Evolutionary conservation across 2,113 vertebrate species (phyloP), one percentile per base, ranked within the genome.

Genomic region (Chionomys nivalis): DNA sequence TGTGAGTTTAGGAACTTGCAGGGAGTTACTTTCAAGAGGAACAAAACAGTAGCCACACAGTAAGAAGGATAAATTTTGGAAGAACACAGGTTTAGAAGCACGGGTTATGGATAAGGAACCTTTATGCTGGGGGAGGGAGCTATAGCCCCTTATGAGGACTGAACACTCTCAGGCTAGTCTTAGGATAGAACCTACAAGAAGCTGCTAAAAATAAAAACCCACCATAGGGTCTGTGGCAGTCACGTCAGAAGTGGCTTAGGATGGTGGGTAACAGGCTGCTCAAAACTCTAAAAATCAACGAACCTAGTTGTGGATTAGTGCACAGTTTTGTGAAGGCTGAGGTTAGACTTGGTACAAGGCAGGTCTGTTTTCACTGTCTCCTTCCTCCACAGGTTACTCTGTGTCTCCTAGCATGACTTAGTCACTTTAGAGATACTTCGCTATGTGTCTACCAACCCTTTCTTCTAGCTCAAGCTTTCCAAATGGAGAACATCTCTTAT

Each of bases 101-200:
- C 2, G 33, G 88, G 14, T 17, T 68, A 39, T 31, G 21, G 28
- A 75, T 14, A 31, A 8, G 33, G 33, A 72, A 72, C 52, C 39
- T 8, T 0, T 0, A 1, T 49, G 42, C 52, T 23, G 1, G 4
- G 1, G 68, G 63, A 77, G 77, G 14, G 26, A 10, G 16, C 19
- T 33, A 36, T 14, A 39, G 6, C 66, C 52, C 87, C 61, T 44
- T 86, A 63, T 19, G 65, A 21, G 4, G 47, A 76, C 3, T 39
- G n/a, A 77, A 19, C 28, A 19, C 28, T 61, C 79, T 90, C 17
- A 90, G 4, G 47, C 44, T 26, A 36, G 33, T 26, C 49, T 81
- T 65, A 39, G 7, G 7, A 36, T 1, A 17, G 7, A 42, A 68
- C 73, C 42, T n/a, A 31, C 3, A 36, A 75, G 44, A 36, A 0